These are phyloP conservation scores for Myrmophylax atrothorax DNA, from an alignment of 2,113 vertebrate genomes.

Conservation along the genomic window DNA sequence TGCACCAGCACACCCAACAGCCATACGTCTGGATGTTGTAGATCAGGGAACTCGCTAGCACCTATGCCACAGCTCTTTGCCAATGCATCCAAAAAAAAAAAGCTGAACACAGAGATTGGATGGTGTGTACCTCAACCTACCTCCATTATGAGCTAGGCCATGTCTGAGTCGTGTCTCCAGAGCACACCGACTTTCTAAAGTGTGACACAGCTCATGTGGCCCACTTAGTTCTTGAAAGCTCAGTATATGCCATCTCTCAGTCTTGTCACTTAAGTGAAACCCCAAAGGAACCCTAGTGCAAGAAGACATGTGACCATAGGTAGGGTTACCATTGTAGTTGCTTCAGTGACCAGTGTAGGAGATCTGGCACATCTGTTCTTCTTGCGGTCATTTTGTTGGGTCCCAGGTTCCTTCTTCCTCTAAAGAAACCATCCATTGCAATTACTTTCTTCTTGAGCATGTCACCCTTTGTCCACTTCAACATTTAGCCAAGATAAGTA, in stretches of 20 bases:
- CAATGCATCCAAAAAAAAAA: no score
- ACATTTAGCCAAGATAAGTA: not conserved
- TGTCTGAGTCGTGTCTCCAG: not conserved
- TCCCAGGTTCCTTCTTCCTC: not conserved
- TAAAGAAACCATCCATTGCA: not conserved
- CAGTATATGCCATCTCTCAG: not conserved
- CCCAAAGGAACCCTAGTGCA: not conserved
- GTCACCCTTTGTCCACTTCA: not conserved
- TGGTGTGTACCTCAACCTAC: not conserved
- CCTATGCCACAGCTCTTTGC: not conserved
- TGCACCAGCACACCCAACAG: not conserved
- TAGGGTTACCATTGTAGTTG: not conserved
- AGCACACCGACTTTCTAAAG: not conserved
- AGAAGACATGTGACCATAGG: not conserved
- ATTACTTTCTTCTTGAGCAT: not conserved
- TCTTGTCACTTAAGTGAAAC: not conserved
- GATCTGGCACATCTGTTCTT: not conserved
- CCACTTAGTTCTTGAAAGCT: not conserved
- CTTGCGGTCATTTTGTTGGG: rapidly evolving
- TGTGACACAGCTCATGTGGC: not conserved
- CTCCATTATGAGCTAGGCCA: rapidly evolving
- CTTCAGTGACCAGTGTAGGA: not conserved
- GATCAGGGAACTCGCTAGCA: not conserved
- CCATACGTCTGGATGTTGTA: not conserved
- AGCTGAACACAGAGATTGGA: not conserved